Conservation (phyloP, 2,888 invertebrate genomes). For the Tinea pellionella region DNA sequence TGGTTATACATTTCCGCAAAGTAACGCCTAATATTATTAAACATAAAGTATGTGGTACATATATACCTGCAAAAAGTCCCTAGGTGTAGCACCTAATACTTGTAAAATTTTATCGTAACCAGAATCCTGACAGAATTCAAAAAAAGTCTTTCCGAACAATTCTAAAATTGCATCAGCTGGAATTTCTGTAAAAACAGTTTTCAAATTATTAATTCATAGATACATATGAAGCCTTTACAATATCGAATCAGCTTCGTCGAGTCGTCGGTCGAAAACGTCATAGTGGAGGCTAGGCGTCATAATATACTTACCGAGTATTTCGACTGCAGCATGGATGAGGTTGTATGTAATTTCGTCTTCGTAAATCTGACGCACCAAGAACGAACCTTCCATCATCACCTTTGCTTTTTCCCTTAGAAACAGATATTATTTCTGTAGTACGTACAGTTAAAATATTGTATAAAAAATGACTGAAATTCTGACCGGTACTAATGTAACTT, state of each 20-base stretch:
- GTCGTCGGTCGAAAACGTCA: no score
- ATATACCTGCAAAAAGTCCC: constrained; percentile 90
- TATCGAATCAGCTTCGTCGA: no score
- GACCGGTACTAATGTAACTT: no score
- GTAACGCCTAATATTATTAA: no score
- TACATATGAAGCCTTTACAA: not conserved
- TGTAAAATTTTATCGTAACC: constrained; percentile 97
- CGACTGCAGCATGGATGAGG: constrained; percentile 90
- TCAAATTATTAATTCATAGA: constrained; percentile 15
- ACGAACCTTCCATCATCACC: constrained; percentile 94
- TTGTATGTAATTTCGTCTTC: constrained; percentile 96
- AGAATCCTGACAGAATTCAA: constrained; percentile 95
- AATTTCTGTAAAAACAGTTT: constrained; percentile 72
- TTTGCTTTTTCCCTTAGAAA: constrained; percentile 87
- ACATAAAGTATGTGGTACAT: not conserved
- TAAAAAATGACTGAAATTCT: no score
- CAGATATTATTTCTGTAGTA: no score
- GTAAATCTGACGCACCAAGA: constrained; percentile 93
- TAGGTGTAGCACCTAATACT: constrained; percentile 92
- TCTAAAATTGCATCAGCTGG: constrained; percentile 91
- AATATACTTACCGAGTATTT: constrained; percentile 82
- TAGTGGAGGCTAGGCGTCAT: no score
- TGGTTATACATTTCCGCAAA: no score
- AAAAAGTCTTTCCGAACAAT: constrained; percentile 93
- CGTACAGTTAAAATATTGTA: no score